phyloP scores from a whole-genome alignment of 2,113 vertebrate genomes.

The Thunnus thynnus region DNA sequence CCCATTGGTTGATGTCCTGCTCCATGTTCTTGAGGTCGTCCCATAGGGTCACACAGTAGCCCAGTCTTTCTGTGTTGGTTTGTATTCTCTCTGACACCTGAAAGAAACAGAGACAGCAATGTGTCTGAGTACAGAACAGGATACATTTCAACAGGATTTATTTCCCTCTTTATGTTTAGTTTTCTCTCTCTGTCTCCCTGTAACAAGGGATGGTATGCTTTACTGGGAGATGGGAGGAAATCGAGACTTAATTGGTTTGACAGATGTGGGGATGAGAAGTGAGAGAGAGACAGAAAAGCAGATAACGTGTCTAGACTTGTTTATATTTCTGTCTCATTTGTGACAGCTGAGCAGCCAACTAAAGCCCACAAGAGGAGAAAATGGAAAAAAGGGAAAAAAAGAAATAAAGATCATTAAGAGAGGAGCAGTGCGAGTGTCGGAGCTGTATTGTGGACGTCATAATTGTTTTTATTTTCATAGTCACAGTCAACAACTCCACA shows the following conservation, averaged over 20 bases:
- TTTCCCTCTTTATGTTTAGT: slow-evolving; percentile 42
- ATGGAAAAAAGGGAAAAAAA: slow-evolving; percentile 24
- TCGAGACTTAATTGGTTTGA: slow-evolving; percentile 75
- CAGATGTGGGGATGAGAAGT: slow-evolving; percentile 71
- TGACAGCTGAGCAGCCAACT: slow-evolving; percentile 70
- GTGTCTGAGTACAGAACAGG: slow-evolving; percentile 13
- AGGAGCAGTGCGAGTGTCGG: background rate
- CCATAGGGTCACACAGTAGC: slow-evolving; percentile 88
- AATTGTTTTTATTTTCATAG: slow-evolving; percentile 9
- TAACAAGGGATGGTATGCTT: slow-evolving; percentile 51
- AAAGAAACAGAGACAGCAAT: slow-evolving; percentile 27
- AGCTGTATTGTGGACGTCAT: slow-evolving; percentile 14
- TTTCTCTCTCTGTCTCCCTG: slow-evolving; percentile 30
- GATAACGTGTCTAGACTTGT: slow-evolving; percentile 81
- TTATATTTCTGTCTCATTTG: slow-evolving; percentile 74
- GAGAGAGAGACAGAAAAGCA: slow-evolving; percentile 60
- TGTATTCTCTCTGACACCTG: slow-evolving; percentile 93
- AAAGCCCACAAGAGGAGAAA: slow-evolving; percentile 58
- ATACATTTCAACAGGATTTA: slow-evolving; percentile 31
- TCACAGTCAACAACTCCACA: slow-evolving; percentile 16
- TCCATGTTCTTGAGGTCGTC: slow-evolving; percentile 89
- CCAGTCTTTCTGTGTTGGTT: slow-evolving; percentile 88
- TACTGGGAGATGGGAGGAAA: slow-evolving; percentile 62
- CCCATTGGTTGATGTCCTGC: slow-evolving; percentile 92
- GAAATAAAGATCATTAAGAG: slow-evolving; percentile 54